Evolutionary conservation across 2,888 invertebrate species (phyloP).

Genomic region (Sepioteuthis lessoniana): DNA sequence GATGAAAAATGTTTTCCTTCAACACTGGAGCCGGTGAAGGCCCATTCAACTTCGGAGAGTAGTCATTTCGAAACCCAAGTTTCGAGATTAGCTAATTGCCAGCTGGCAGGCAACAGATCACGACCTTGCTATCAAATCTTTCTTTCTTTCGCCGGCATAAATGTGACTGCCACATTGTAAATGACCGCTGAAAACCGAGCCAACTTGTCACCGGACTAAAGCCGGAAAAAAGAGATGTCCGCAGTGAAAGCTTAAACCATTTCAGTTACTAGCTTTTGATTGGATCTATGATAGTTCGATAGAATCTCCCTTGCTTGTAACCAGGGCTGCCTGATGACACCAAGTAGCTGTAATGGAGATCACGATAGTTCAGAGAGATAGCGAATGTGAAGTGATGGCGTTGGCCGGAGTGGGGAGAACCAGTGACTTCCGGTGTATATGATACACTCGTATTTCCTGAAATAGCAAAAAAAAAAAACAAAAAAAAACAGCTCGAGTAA

Average conservation of each 20-base stretch:
- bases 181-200: not conserved
- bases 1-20: not conserved
- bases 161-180: not conserved
- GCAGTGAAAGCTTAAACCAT: not conserved
- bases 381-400: no score
- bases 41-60: not conserved
- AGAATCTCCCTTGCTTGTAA: not conserved
- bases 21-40: not conserved
- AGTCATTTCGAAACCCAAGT: not conserved
- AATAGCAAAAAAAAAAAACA: no score
- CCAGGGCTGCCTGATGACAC: not conserved
- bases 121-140: not conserved
- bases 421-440: no score
- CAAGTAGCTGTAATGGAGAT: not conserved
- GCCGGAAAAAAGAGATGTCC: not conserved
- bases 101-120: not conserved
- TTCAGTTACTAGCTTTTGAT: not conserved
- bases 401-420: no score
- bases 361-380: not conserved
- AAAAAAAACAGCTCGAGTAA: no score
- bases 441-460: no score
- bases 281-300: not conserved
- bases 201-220: not conserved
- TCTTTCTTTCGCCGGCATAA: not conserved
- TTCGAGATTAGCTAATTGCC: not conserved